Evolutionary conservation across 2,888 invertebrate species (phyloP), one percentile per base, ranked within the genome.

Genomic region (Clistopyga incitator): DNA sequence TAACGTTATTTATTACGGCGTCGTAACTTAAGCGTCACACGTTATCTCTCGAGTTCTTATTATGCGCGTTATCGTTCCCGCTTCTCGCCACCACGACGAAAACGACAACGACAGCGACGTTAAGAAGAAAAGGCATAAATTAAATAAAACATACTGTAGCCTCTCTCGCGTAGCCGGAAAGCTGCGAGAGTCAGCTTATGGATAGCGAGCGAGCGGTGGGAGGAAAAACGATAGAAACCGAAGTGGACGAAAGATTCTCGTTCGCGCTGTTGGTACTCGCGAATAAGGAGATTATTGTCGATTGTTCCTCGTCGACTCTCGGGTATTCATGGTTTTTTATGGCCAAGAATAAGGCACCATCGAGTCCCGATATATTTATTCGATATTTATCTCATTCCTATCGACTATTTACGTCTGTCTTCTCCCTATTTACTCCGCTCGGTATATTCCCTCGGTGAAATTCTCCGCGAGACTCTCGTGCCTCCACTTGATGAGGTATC

Each of bases 211-310:
- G n/a, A 59, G 23, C 47, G 13, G 56, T 10, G 18, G 29, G 52
- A 20, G 10, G 20, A 78, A 74, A 67, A 81, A 50, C 29, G 23
- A 65, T 71, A 54, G 78, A 86, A 86, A 65, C 70, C 54, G 78
- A 86, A 72, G 77, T 47, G 71, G 74, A 78, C 61, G 68, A 78
- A 59, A 70, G 54, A 78, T 68, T 77, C 68, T 38, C 34, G 68
- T 38, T 4, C 38, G 20, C 52, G 77, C 13, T 38, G 13, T 45
- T 70, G 20, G 1, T 13, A 61, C 50, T 59, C 38, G 74, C 70
- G 86, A 86, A 90, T 89, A 87, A 88, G 88, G 88, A 88, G 86
- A 88, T 89, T 90, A 90, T 90, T 90, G 89, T 90, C 87, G 86
- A 88, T 89, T 90, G 88, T 89, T 87, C 88, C 87, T 87, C 87